phyloP scores from a whole-genome alignment of 2,797 vertebrate species.

The Lophotriccus pileatus region DNA sequence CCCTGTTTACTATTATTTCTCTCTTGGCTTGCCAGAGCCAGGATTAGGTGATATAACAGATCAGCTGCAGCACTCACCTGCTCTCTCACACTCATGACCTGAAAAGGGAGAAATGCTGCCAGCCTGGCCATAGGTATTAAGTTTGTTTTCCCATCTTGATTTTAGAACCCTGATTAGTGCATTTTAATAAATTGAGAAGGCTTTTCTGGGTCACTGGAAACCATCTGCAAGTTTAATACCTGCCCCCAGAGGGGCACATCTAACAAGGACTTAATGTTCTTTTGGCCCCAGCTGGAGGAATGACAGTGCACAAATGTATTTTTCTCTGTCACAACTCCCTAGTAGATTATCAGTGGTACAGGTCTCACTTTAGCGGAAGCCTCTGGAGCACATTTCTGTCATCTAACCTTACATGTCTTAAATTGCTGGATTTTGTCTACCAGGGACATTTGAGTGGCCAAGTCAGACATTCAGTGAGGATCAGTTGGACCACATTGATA shows the following conservation, averaged over 20 bases:
- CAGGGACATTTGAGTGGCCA: background rate
- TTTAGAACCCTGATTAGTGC: background rate
- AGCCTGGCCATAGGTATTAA: background rate
- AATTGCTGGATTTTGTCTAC: background rate
- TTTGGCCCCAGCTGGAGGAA: background rate
- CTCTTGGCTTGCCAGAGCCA: background rate
- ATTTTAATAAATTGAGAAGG: background rate
- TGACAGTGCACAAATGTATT: background rate
- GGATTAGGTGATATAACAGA: conserved; percentile 18
- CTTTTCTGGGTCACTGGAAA: background rate
- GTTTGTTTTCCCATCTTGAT: background rate
- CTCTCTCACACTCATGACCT: background rate
- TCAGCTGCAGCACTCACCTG: conserved; percentile 26
- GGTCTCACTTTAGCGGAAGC: background rate
- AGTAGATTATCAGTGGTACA: background rate
- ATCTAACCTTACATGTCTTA: background rate
- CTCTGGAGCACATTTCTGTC: background rate
- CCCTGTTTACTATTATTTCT: conserved; percentile 53
- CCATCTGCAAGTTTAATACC: background rate
- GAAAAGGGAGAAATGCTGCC: background rate
- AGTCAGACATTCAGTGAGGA: background rate
- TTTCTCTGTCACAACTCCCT: background rate
- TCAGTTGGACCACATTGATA: background rate
- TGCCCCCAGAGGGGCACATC: background rate
- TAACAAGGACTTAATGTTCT: background rate